These are phyloP conservation scores for Rosalia funebris DNA, from an alignment of 2,888 invertebrate species.

Conservation along the genomic window DNA sequence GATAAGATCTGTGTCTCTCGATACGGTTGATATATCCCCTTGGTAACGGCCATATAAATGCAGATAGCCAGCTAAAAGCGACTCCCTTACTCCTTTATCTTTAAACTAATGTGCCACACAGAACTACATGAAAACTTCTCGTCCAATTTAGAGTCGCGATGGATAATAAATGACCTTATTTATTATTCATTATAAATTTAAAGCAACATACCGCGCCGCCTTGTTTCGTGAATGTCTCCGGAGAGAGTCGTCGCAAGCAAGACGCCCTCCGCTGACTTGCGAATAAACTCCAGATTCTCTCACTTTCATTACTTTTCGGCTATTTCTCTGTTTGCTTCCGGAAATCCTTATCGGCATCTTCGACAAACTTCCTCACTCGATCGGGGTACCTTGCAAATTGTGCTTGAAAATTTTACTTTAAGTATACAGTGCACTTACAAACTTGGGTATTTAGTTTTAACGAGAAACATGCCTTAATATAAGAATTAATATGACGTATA, in stretches of 20 bases:
- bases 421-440: no score
- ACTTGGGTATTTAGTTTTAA: no score
- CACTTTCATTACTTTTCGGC: no score
- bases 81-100: conserved; percentile 43
- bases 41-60: conserved; percentile 46
- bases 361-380: no score
- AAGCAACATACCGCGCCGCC: conserved; percentile 4
- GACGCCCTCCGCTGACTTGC: not conserved
- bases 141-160: conserved; percentile 30
- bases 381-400: no score
- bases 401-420: no score
- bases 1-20: conserved; percentile 46
- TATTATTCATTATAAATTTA: conserved; percentile 29
- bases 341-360: no score
- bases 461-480: no score
- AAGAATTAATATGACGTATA: no score
- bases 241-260: not conserved
- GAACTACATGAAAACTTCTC: conserved; percentile 40
- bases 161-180: conserved; percentile 31
- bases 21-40: conserved; percentile 45
- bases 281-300: not conserved
- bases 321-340: no score
- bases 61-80: conserved; percentile 42
- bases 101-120: conserved; percentile 37
- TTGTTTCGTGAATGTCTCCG: conserved; percentile 4